Evolutionary conservation across 2,797 vertebrate species (phyloP).

Genomic region (Pangasius larnaudii): DNA sequence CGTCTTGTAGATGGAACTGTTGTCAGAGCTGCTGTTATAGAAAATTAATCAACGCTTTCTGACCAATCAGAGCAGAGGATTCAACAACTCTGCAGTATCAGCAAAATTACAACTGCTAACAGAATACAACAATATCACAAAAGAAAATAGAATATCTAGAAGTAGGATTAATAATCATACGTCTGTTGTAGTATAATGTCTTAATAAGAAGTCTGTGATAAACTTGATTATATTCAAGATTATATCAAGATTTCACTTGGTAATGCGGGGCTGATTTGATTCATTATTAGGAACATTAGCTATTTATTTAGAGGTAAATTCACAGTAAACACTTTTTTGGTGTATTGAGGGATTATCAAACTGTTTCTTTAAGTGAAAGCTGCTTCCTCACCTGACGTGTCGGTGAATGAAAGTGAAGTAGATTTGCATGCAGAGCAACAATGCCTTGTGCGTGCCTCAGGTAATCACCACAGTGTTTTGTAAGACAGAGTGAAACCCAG

Average conservation of each 20-base stretch:
- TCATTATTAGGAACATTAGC: neutral
- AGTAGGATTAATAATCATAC: neutral
- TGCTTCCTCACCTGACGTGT: neutral
- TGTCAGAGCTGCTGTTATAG: neutral
- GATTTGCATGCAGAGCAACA: neutral
- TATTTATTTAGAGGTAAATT: neutral
- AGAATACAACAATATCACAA: neutral
- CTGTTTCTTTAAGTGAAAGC: neutral
- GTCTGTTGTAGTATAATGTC: neutral
- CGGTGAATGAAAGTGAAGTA: neutral
- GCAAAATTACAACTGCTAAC: neutral
- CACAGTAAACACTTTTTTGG: neutral
- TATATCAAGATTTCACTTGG: no score
- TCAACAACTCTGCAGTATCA: neutral
- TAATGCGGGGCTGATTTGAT: neutral
- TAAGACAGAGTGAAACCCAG: conserved; percentile 22
- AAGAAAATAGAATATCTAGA: neutral
- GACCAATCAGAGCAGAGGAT: neutral
- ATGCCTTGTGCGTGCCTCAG: neutral
- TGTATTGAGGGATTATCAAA: neutral
- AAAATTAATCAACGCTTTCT: neutral
- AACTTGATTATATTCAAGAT: no score
- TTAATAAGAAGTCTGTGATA: neutral
- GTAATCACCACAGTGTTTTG: conserved; percentile 2
- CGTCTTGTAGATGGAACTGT: neutral